Percentiles rank a stretch among this genome's conserved stretches.
Evolutionary conservation across 2,113 vertebrate species (phyloP).

Genomic region (Raja brachyura): DNA sequence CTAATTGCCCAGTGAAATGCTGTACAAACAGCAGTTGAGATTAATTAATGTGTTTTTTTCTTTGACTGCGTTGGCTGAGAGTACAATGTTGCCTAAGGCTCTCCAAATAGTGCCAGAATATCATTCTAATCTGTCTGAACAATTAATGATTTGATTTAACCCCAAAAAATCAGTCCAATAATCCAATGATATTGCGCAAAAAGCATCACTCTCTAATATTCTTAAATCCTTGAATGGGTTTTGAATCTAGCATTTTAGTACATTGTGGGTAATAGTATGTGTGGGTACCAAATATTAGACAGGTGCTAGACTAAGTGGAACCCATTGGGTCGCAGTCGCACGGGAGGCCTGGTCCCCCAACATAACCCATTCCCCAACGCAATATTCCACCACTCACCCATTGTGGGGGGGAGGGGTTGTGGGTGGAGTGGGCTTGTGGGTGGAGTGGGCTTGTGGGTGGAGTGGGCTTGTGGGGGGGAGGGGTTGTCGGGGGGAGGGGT

Average conservation of each 20-base stretch:
- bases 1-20: too few relatives aligned
- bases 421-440: too few relatives aligned
- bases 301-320: background rate
- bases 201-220: background rate
- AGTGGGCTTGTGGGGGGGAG: too few relatives aligned
- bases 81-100: background rate
- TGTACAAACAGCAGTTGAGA: background rate
- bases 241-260: background rate
- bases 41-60: background rate
- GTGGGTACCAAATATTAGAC: background rate
- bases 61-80: background rate
- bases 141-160: background rate
- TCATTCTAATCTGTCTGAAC: background rate
- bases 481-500: too few relatives aligned
- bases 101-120: background rate
- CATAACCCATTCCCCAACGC: too few relatives aligned
- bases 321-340: too few relatives aligned
- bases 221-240: background rate
- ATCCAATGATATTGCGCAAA: too few relatives aligned
- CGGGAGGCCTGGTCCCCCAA: too few relatives aligned
- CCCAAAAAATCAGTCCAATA: background rate
- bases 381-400: too few relatives aligned
- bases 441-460: too few relatives aligned
- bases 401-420: too few relatives aligned
- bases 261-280: background rate